Percentiles rank a stretch among this genome's conserved stretches.
These are phyloP conservation scores for Bellardia bayeri DNA, from an alignment of 2,888 invertebrate genomes.

Conservation along the genomic window DNA sequence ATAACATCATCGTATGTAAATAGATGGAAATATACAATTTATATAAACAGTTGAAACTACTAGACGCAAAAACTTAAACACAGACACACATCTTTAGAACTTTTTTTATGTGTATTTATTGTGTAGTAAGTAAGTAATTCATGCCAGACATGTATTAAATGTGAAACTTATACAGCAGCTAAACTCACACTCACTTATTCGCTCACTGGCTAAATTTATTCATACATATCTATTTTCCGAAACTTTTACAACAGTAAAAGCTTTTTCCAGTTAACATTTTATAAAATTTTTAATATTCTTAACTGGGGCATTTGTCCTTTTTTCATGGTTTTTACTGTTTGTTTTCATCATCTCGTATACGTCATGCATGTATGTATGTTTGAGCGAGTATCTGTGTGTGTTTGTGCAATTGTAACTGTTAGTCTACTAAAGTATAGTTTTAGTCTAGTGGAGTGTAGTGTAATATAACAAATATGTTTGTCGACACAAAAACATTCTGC, in stretches of 20 bases:
- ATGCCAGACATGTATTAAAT: constrained; percentile 57
- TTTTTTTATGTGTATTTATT: not conserved
- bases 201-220: not conserved
- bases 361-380: constrained; percentile 16
- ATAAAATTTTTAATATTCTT: not conserved
- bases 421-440: constrained; percentile 52
- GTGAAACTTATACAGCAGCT: constrained; percentile 24
- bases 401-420: constrained; percentile 13
- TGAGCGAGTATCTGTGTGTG: constrained; percentile 25
- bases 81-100: constrained; percentile 27
- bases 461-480: constrained; percentile 73
- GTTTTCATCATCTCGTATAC: constrained; percentile 30
- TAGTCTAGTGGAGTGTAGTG: constrained; percentile 53
- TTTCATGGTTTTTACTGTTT: constrained; percentile 37
- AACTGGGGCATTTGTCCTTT: constrained; percentile 7
- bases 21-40: constrained; percentile 11
- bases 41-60: not conserved
- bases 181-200: not conserved
- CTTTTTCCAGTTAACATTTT: not conserved
- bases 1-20: constrained; percentile 47
- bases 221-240: constrained; percentile 17
- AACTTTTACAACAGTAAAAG: constrained; percentile 4
- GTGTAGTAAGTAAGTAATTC: constrained; percentile 32
- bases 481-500: constrained; percentile 66
- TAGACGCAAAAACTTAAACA: constrained; percentile 36